phyloP scores from a whole-genome alignment of 2,888 invertebrate species.

The Drosophila testacea region DNA sequence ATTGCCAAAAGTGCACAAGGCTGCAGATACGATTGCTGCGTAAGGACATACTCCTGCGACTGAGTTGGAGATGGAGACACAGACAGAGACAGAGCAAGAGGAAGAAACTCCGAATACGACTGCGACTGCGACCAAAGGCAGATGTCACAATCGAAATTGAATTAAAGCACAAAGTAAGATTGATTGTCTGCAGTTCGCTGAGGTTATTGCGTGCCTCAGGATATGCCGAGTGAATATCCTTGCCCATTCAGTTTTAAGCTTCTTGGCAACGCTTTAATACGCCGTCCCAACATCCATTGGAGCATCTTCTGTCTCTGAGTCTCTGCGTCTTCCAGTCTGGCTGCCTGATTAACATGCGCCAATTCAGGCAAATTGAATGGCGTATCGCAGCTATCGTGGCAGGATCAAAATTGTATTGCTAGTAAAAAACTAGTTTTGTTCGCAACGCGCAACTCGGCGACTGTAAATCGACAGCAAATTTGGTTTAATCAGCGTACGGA shows the following conservation, averaged over 20 bases:
- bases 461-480: constrained; percentile 47
- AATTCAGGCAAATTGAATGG: constrained; percentile 79
- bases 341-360: constrained; percentile 76
- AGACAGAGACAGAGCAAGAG: background rate
- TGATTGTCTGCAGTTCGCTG: constrained; percentile 83
- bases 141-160: constrained; percentile 85
- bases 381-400: constrained; percentile 40
- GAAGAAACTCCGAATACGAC: background rate
- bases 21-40: constrained; percentile 36
- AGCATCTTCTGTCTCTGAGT: constrained; percentile 1
- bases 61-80: background rate
- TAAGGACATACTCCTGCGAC: constrained; percentile 40
- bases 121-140: constrained; percentile 77
- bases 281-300: constrained; percentile 23
- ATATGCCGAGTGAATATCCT: constrained; percentile 23
- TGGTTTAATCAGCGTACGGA: constrained; percentile 69
- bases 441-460: constrained; percentile 1
- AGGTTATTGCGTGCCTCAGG: constrained; percentile 78
- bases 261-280: constrained; percentile 52
- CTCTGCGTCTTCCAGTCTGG: background rate
- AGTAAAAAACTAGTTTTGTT: constrained; percentile 55
- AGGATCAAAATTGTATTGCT: constrained; percentile 48
- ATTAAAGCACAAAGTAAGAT: constrained; percentile 85
- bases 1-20: constrained; percentile 74
- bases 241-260: constrained; percentile 20